Evolutionary conservation across 1,140 invertebrate species (phyloP).

Genomic region (Magallana gigas): DNA sequence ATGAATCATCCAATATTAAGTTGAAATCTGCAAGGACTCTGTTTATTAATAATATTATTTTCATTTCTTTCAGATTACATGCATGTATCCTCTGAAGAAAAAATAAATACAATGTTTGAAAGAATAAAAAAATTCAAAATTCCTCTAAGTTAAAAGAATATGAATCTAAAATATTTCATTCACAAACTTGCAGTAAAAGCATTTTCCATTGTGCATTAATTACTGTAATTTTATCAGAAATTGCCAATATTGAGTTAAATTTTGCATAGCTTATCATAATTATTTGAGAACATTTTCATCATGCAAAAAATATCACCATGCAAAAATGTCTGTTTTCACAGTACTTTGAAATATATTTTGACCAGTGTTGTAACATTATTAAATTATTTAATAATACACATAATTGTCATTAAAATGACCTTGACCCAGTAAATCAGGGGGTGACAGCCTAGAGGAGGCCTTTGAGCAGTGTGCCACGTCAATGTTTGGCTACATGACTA

Average conservation of each 20-base stretch:
- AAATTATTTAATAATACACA: too few species aligned
- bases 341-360: too few species aligned
- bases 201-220: too few species aligned
- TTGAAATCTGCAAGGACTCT: too few species aligned
- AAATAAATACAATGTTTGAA: neutral
- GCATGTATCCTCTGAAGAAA: slow-evolving; percentile 72
- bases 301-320: too few species aligned
- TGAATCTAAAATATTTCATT: too few species aligned
- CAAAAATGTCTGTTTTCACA: too few species aligned
- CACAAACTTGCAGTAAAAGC: too few species aligned
- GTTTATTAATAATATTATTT: slow-evolving; percentile 39
- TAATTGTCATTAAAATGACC: neutral
- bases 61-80: slow-evolving; percentile 76
- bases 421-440: slow-evolving; percentile 85
- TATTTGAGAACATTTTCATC: neutral
- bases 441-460: slow-evolving; percentile 91
- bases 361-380: too few species aligned
- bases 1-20: neutral
- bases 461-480: slow-evolving; percentile 94
- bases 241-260: too few species aligned
- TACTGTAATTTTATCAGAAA: too few species aligned
- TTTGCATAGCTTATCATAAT: neutral
- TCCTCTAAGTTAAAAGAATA: too few species aligned
- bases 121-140: neutral
- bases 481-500: slow-evolving; percentile 99